These are phyloP conservation scores for Diabrotica virgifera DNA, from an alignment of 1,140 invertebrate genomes.

Conservation along the genomic window DNA sequence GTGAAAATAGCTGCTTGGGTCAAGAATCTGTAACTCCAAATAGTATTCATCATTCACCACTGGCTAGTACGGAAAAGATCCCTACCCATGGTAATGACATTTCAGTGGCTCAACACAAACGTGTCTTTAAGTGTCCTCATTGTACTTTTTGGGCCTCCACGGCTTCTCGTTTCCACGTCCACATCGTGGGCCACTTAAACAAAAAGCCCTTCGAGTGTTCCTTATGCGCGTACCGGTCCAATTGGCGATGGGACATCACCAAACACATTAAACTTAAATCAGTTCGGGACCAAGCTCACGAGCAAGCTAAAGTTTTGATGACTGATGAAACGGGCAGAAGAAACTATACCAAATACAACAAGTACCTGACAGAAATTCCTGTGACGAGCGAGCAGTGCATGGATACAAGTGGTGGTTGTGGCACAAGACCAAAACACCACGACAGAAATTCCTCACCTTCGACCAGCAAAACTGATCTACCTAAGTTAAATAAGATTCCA, in stretches of 20 bases:
- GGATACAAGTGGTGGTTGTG: constrained; percentile 46
- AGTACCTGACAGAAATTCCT: constrained; percentile 74
- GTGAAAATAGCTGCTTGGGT: constrained; percentile 40
- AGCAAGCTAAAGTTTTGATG: constrained; percentile 76
- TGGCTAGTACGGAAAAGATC: constrained; percentile 41
- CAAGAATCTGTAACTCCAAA: constrained; percentile 25
- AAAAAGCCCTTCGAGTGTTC: constrained; percentile 95
- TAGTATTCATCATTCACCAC: constrained; percentile 22
- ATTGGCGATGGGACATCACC: constrained; percentile 95
- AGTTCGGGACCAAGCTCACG: constrained; percentile 75
- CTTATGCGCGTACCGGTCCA: constrained; percentile 86
- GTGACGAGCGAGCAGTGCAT: constrained; percentile 40
- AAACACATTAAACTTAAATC: constrained; percentile 92
- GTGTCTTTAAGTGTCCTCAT: constrained; percentile 85
- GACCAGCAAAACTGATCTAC: constrained; percentile 50
- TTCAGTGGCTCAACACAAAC: constrained; percentile 44
- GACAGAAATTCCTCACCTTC: constrained; percentile 28
- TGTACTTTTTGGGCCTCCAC: constrained; percentile 88
- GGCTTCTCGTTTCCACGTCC: constrained; percentile 88
- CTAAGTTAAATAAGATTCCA: constrained; percentile 48
- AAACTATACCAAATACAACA: constrained; percentile 91
- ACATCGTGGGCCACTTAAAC: constrained; percentile 88
- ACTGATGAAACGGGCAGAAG: constrained; percentile 86
- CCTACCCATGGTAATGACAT: constrained; percentile 48
- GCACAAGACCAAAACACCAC: constrained; percentile 40